Evolutionary conservation across 2,113 vertebrate genomes (phyloP), one percentile per base, ranked within the genome.

Genomic region (Dissostichus mawsoni): DNA sequence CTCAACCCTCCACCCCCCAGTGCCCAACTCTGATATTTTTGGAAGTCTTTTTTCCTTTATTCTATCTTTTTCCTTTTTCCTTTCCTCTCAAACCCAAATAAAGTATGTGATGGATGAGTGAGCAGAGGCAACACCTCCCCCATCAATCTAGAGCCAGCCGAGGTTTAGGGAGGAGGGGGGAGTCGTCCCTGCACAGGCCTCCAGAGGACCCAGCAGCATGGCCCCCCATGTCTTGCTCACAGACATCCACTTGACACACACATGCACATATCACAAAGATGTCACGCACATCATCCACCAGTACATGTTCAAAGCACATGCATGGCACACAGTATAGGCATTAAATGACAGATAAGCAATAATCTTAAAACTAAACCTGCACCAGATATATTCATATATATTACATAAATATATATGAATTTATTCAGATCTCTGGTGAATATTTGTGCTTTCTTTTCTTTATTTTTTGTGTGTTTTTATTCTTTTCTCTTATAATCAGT

Each of bases 101-200:
- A 95, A 92, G 88, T 91, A 87, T 86, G 92, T 94, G 94, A 94
- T 95, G 94, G 94, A 95, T 95, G 92, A 93, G 87, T 81, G 91
- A 94, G 88, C 92, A 88, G 90, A 84, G 90, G 93, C 87, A 91
- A 94, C 94, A 94, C 95, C 93, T 92, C 92, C 94, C 92, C 92
- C 94, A 94, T 93, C 93, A 93, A 93, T 94, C 93, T 93, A 78
- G 50, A 65, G 66, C 73, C 55, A 73, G 67, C 29, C 23, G 6
- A 72, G 71, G 65, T 84, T 79, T 51, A 8, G 69, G 73, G 81
- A 76, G 91, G 70, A 74, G 84, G 79, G 78, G 83, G 86, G 71
- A 74, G 55, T 44, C 18, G 74, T 89, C 80, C 93, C 92, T 90
- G 91, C 70, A 81, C 74, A 71, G 87, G 87, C 89, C 89, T 90